Base-by-base conservation (phyloP, 2,888 invertebrate species). In the Heliothis peltigera region DNA sequence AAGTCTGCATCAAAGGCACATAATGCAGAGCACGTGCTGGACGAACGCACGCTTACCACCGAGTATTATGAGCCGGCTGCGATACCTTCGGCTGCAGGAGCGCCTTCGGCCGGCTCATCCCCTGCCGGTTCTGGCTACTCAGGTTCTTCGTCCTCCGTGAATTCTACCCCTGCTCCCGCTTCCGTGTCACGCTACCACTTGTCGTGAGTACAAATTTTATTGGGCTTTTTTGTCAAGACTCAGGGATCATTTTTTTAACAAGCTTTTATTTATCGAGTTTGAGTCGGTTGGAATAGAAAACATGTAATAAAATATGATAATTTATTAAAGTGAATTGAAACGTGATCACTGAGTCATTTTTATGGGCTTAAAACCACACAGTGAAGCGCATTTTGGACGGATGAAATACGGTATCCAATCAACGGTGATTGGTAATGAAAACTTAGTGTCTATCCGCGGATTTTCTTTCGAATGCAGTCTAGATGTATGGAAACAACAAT, bases 1-100 rank as follows among this genome's bases (percentile, higher is more conserved):
- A 98, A 98, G 96, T 98, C 98, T 89, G 98, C 98, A 91, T 97
- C 98, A 90, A 98, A 98, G 95, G 98, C 98, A 83, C 98, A 98
- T 95, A 97, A 97, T 92, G 97, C 97, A 87, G 98, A 98, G 92
- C 98, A 98, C 95, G 97, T 97, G 91, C 92, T 98, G 94, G 98
- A 98, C 92, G 98, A 98, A 89, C 96, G 97, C 89, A 96, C 97
- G 87, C 97, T 98, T 95, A 97, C 97, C 92, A 98, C 98, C 87
- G 98, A 98, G 94, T 98, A 98, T 95, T 98, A 98, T 95, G 98
- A 98, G 94, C 98, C 98, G 86, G 96, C 96, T 85, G 96, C 96
- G 93, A 96, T 96, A 92, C 96, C 96, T 91, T 94, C 96, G 92
- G 92, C 93, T 85, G 93, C 92, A 89, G 95, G 95, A 83, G 95